Evolutionary conservation across 2,888 invertebrate genomes (phyloP).

Genomic region (Orgyia antiqua): DNA sequence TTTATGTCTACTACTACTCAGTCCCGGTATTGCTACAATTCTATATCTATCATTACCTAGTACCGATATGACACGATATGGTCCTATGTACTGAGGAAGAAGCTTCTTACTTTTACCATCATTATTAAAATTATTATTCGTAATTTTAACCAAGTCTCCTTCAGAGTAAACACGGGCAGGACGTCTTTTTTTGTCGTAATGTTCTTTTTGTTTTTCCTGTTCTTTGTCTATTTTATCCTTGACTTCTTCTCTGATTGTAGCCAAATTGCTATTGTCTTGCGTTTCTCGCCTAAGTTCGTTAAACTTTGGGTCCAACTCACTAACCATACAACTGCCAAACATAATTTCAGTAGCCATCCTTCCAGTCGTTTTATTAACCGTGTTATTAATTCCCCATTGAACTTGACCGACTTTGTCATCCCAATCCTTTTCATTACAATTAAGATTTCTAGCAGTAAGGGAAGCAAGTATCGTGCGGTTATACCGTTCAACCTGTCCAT

Average conservation of each 20-base stretch:
- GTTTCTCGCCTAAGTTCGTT: background rate
- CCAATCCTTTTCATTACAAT: background rate
- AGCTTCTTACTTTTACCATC: slow-evolving; percentile 6
- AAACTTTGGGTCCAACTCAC: background rate
- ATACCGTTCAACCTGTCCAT: no score
- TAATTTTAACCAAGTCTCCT: slow-evolving; percentile 2
- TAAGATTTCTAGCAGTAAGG: background rate
- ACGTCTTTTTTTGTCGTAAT: background rate
- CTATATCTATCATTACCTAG: slow-evolving; percentile 2
- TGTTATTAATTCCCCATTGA: slow-evolving; percentile 1
- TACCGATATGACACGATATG: background rate
- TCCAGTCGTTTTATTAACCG: background rate
- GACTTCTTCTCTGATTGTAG: background rate
- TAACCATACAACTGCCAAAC: background rate
- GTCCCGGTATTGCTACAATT: background rate
- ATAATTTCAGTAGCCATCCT: slow-evolving; percentile 1
- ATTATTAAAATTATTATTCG: slow-evolving; percentile 1
- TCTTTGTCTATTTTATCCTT: slow-evolving; percentile 1
- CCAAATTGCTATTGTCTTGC: background rate
- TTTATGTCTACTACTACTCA: background rate
- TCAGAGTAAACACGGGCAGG: slow-evolving; percentile 1
- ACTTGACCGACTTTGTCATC: slow-evolving; percentile 1
- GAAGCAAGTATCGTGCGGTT: background rate
- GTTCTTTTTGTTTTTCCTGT: slow-evolving; percentile 1
- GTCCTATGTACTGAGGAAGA: background rate